Evolutionary conservation across 1,140 invertebrate species (phyloP).

Genomic region (Marisa cornuarietis): DNA sequence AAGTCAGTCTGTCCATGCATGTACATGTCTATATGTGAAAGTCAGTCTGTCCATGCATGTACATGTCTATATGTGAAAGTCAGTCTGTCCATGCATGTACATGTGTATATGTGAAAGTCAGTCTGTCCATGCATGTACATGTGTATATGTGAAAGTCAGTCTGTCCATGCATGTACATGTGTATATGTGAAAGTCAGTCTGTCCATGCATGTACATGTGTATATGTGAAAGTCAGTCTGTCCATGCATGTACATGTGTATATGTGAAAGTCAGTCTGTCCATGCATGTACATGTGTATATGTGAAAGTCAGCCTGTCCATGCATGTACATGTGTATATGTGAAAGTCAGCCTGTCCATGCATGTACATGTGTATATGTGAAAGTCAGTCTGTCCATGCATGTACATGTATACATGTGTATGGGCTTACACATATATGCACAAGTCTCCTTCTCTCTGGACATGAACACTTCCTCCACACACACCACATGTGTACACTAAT

Average conservation of each 20-base stretch:
- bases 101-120: too few species aligned
- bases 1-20: neutral
- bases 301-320: neutral
- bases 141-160: neutral
- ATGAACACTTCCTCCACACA: too few species aligned
- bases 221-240: neutral
- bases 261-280: neutral
- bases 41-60: neutral
- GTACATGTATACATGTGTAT: neutral
- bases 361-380: neutral
- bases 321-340: neutral
- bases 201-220: neutral
- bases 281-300: too few species aligned
- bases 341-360: neutral
- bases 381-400: neutral
- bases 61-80: too few species aligned
- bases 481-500: too few species aligned
- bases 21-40: neutral
- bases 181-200: neutral
- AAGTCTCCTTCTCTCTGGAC: too few species aligned
- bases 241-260: neutral
- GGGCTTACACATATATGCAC: neutral
- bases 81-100: too few species aligned
- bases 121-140: too few species aligned
- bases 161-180: neutral